Conservation (phyloP, 1,140 invertebrate genomes). For the Vollenhovia emeryi region DNA sequence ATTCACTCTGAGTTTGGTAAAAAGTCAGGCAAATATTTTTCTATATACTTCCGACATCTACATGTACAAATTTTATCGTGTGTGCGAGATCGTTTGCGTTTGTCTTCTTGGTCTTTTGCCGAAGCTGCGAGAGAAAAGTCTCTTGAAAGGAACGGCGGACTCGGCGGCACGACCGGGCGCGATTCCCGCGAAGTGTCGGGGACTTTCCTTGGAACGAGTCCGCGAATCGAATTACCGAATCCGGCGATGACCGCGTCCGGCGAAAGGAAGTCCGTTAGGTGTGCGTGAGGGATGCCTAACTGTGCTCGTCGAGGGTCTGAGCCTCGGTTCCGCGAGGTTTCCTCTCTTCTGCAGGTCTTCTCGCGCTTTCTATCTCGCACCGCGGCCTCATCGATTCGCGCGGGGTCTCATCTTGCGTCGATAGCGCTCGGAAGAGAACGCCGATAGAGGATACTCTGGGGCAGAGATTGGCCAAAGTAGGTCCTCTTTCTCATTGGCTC, state of each 20-base stretch:
- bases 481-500: too few relatives aligned
- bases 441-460: too few relatives aligned
- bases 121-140: neutral
- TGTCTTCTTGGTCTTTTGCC: neutral
- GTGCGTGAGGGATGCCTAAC: constrained; percentile 79
- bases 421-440: neutral
- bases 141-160: neutral
- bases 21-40: too few relatives aligned
- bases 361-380: constrained; percentile 76
- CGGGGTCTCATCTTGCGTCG: constrained; percentile 71
- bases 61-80: too few relatives aligned
- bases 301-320: constrained; percentile 76
- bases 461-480: too few relatives aligned
- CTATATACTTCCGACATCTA: too few relatives aligned
- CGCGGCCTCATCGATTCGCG: constrained; percentile 78
- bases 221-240: constrained; percentile 77
- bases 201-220: constrained; percentile 31
- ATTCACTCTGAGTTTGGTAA: neutral
- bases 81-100: too few relatives aligned
- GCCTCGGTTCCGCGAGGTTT: constrained; percentile 83
- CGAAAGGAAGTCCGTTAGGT: constrained; percentile 84
- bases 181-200: constrained; percentile 46
- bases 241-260: constrained; percentile 69
- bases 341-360: constrained; percentile 84
- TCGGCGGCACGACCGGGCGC: constrained; percentile 5